Percentiles rank a stretch among this genome's conserved stretches.
These are phyloP conservation scores for Caenorhabditis macrosperma DNA, from an alignment of 2,888 invertebrate species.

Conservation along the genomic window DNA sequence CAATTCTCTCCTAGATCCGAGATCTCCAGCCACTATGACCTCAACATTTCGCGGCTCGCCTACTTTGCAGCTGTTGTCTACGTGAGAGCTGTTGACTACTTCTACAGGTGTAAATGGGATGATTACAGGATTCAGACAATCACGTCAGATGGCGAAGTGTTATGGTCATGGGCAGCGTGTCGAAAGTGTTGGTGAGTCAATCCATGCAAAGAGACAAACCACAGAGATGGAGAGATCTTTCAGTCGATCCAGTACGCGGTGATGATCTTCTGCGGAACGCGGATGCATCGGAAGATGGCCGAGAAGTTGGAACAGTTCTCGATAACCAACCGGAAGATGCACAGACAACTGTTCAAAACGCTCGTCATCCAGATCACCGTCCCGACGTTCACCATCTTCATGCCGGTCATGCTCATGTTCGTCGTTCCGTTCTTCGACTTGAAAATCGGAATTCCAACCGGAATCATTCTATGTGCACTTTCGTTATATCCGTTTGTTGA, in stretches of 20 bases:
- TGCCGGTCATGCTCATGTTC: conserved; percentile 46
- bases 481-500: conserved; percentile 50
- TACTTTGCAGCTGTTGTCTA: conserved; percentile 58
- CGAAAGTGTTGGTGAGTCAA: conserved; percentile 40
- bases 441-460: conserved; percentile 38
- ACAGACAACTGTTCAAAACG: conserved; percentile 52
- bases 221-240: neutral
- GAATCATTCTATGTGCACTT: conserved; percentile 30
- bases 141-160: conserved; percentile 46
- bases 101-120: no score
- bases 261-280: conserved; percentile 50
- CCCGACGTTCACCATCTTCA: conserved; percentile 42
- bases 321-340: conserved; percentile 43
- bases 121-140: conserved; percentile 30
- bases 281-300: conserved; percentile 54
- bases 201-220: neutral
- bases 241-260: conserved; percentile 46
- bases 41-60: conserved; percentile 36
- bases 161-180: conserved; percentile 48
- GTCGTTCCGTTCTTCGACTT: conserved; percentile 44
- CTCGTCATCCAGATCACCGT: conserved; percentile 46
- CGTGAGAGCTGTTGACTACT: no score
- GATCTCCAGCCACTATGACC: conserved; percentile 33
- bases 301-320: conserved; percentile 49
- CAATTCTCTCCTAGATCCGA: conserved; percentile 14